Evolutionary conservation across 2,797 vertebrate species (phyloP).

Genomic region (Buphagus erythrorhynchus): DNA sequence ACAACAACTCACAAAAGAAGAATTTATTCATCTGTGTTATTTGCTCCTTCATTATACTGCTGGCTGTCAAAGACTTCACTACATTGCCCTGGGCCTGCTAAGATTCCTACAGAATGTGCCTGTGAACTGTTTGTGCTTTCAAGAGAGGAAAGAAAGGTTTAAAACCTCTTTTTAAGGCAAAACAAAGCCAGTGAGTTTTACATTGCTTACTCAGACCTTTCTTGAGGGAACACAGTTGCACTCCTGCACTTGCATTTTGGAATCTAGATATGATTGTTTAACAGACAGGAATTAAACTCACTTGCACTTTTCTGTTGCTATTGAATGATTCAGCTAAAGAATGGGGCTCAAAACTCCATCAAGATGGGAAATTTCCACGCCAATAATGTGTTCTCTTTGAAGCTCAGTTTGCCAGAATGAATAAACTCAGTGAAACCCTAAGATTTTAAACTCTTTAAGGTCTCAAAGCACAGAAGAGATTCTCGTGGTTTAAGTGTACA

Average conservation of each 20-base stretch:
- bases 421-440: background rate
- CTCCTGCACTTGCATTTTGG: background rate
- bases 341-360: background rate
- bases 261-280: background rate
- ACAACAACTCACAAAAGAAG: background rate
- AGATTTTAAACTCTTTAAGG: background rate
- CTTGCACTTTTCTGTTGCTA: background rate
- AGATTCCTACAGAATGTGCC: background rate
- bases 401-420: background rate
- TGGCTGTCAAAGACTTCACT: constrained; percentile 12
- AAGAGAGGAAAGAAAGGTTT: background rate
- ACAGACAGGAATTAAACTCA: background rate
- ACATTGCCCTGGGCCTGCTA: background rate
- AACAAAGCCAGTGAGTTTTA: background rate
- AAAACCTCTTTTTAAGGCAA: background rate
- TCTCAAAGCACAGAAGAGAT: background rate
- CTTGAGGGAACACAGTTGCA: background rate
- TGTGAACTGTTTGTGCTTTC: background rate
- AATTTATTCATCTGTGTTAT: constrained; percentile 8
- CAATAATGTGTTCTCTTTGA: background rate
- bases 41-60: constrained; percentile 9
- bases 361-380: background rate
- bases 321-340: background rate
- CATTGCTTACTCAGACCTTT: background rate
- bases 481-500: background rate